Base-by-base conservation (phyloP, 2,113 vertebrate genomes). In the Sakesphorus luctuosus region DNA sequence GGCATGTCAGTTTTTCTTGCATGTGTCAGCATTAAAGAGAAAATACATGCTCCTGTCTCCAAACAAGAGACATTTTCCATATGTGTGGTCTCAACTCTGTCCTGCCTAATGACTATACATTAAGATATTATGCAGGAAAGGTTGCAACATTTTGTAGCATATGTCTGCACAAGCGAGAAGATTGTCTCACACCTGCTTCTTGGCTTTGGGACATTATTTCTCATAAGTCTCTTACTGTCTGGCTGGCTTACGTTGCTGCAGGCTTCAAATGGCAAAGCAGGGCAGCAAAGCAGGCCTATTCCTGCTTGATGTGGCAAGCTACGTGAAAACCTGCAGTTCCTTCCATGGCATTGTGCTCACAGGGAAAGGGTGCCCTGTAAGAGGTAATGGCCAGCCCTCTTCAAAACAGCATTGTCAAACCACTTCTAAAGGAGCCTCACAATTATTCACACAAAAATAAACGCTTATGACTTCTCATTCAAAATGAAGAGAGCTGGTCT, bases 181-280 rank as follows among this genome's bases (percentile, higher is more conserved):
- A 9, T 14, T 46, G 85, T 94, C 80, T 94, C 83, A 82, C 90
- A 93, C 92, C 96, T 89, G 85, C 47, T 89, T 87, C 69, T 96
- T 90, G 92, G 92, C 61, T 84, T 85, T 93, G 68, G 76, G 46
- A 89, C 35, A 13, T 68, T 76, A 75, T 68, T 89, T 85, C 53
- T 85, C 13, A 3, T 62, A 77, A 77, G 14, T 75, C 28, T 53
- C n/a, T 71, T 61, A n/a, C 40, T 53, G 62, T 47, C 36, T 79
- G 49, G 16, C 49, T 93, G 56, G 73, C 52, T 86, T 26, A 20
- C 0, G 1, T n/a, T 62, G 68, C 33, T 40, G 36, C n/a, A 62
- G 36, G 40, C 59, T 84, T 63, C 2, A 2, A 68, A 56, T 24
- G 58, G 87, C 49, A 87, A 84, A 25, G 26, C 2, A 2, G 18